phyloP scores from a whole-genome alignment of 2,797 vertebrate species.

The Okamejei kenojei region DNA sequence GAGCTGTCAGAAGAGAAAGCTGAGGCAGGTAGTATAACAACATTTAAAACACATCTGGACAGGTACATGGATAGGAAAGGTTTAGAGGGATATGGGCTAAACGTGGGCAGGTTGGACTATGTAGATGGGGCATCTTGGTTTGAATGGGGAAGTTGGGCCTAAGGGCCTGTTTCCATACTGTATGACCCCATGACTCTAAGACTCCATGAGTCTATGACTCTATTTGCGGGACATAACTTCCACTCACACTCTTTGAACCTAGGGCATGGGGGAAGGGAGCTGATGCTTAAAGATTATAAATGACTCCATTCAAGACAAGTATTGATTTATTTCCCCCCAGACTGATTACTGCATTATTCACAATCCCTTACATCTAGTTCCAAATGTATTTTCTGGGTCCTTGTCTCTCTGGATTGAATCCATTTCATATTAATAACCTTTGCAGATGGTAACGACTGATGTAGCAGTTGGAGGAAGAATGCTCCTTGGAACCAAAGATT shows the following conservation, averaged over 20 bases:
- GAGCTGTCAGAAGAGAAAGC: no score
- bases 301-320: background rate
- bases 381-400: constrained; percentile 9
- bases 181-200: no score
- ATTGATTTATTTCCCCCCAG: background rate
- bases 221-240: background rate
- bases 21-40: no score
- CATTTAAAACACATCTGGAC: no score
- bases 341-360: background rate
- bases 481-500: background rate
- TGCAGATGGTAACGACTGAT: background rate
- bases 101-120: no score
- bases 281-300: background rate
- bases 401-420: background rate
- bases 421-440: constrained; percentile 34
- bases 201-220: no score
- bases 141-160: no score
- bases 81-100: no score
- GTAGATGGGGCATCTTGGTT: no score
- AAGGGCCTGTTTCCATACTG: no score
- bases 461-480: background rate
- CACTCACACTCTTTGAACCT: background rate
- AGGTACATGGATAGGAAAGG: no score
- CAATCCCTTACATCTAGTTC: background rate
- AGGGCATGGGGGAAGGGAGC: background rate